Conservation (phyloP, 2,888 invertebrate genomes). For the Protonemura montana region DNA sequence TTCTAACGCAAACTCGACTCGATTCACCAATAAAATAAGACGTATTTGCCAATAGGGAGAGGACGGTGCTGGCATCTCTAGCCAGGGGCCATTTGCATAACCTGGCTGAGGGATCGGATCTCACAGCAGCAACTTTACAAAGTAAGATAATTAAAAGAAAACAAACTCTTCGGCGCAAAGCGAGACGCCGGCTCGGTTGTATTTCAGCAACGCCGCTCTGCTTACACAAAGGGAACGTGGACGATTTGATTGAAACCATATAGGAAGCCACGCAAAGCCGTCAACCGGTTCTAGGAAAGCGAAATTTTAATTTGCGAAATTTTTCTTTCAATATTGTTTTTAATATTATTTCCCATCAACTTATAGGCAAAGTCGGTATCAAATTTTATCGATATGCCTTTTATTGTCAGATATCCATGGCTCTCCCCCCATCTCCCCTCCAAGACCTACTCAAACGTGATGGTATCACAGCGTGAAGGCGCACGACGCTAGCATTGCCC, state of each 20-base stretch:
- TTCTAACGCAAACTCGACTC: not conserved
- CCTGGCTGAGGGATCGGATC: conserved; percentile 18
- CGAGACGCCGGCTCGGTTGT: not conserved
- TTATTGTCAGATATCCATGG: not conserved
- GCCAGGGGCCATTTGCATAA: conserved; percentile 29
- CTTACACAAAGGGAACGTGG: conserved; percentile 1
- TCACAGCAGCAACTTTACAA: conserved; percentile 23
- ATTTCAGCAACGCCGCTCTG: not conserved
- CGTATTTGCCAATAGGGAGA: not conserved
- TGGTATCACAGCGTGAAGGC: not conserved
- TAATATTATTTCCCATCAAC: not conserved
- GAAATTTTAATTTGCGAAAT: conserved; percentile 4
- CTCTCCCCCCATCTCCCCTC: not conserved
- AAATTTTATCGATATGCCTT: not conserved
- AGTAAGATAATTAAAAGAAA: conserved; percentile 39
- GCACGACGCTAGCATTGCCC: not conserved
- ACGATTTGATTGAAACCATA: conserved; percentile 7
- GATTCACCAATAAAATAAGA: not conserved
- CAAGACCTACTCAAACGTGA: not conserved
- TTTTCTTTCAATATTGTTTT: conserved; percentile 14
- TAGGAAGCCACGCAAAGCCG: not conserved
- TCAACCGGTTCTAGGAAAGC: not conserved
- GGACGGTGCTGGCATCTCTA: not conserved
- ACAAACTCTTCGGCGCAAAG: conserved; percentile 2
- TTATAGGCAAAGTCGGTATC: not conserved